Evolutionary conservation across 1,140 invertebrate species (phyloP).

Genomic region (Physella acuta): DNA sequence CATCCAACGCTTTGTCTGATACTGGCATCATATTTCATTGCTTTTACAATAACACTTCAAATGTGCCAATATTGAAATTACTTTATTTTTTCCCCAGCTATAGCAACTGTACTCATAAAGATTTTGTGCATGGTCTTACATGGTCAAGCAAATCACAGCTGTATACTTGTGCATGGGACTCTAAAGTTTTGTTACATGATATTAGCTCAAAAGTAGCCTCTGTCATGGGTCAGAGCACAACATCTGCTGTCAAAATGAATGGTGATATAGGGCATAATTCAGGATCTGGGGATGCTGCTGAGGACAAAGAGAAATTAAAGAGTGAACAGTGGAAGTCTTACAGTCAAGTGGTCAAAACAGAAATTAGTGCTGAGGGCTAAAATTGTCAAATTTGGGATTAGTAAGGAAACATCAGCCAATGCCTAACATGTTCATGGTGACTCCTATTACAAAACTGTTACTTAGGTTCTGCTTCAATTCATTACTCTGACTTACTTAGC

Average conservation of each 20-base stretch:
- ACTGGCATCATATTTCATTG: neutral
- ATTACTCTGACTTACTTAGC: no score
- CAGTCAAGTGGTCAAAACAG: conserved; percentile 14
- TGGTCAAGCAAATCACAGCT: conserved; percentile 17
- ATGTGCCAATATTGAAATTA: neutral
- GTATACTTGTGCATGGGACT: conserved; percentile 20
- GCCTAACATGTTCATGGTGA: no score
- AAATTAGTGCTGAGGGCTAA: conserved; percentile 16
- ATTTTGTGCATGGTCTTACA: conserved; percentile 20
- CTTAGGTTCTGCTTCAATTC: no score
- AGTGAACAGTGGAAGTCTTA: conserved; percentile 2
- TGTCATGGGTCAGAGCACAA: neutral
- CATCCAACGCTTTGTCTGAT: neutral
- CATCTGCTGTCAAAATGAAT: neutral
- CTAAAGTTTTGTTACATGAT: conserved; percentile 15
- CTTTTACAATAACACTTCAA: neutral
- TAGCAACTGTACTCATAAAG: conserved; percentile 5
- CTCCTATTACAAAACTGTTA: no score
- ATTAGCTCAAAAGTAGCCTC: neutral
- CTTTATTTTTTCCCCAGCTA: neutral
- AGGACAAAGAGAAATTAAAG: neutral
- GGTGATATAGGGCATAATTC: neutral
- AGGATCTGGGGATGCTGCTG: neutral
- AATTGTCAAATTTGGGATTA: no score
- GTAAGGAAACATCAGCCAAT: no score